Evolutionary conservation across 2,797 vertebrate genomes (phyloP).

Genomic region (Ibycter americanus): DNA sequence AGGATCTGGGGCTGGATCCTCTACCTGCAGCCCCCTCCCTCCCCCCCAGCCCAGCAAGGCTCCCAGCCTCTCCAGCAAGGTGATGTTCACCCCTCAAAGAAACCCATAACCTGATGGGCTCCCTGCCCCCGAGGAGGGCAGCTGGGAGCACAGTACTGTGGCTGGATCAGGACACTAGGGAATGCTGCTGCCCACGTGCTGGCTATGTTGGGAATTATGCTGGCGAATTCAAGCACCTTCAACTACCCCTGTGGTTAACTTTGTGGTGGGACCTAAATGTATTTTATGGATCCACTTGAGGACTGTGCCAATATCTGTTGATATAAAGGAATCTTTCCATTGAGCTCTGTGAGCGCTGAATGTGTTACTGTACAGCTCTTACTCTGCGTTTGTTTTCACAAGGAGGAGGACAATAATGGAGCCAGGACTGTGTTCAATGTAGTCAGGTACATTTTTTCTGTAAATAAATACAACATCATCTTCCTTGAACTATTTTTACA

Average conservation of each 20-base stretch:
- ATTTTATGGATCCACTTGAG: background rate
- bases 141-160: background rate
- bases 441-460: background rate
- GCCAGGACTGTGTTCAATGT: background rate
- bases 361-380: background rate
- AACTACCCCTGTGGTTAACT: accelerated
- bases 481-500: background rate
- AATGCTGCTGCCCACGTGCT: background rate
- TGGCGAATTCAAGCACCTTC: background rate
- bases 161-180: background rate
- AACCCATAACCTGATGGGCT: background rate
- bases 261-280: background rate
- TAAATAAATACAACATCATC: background rate
- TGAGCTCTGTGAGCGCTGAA: background rate
- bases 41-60: background rate
- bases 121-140: background rate
- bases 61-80: background rate
- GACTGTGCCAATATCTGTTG: background rate
- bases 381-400: background rate
- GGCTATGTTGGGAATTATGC: background rate
- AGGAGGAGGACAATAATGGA: background rate
- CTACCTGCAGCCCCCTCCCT: too few relatives aligned
- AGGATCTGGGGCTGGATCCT: background rate
- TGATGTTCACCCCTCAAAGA: background rate
- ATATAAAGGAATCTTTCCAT: background rate